Base-by-base conservation (phyloP, 2,888 invertebrate genomes). In the Drosophila greeni region DNA sequence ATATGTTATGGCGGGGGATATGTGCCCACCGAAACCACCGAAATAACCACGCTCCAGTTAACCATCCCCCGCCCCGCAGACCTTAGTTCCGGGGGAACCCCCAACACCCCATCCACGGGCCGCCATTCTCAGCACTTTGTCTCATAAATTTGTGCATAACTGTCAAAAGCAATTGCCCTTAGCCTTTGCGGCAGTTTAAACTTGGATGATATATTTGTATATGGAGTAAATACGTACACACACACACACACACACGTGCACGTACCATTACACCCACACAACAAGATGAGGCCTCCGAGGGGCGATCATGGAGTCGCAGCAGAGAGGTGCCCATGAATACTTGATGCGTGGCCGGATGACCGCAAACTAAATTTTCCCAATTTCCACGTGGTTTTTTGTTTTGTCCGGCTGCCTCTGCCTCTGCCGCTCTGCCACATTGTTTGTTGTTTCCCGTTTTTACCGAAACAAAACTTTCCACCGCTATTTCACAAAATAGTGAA, bases 141-240 rank as follows among this genome's bases (percentile, higher is more conserved):
- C 76, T 81, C 84, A 82, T 82, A 82, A 82, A 85, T 82, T 85
- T 85, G 76, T 84, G 79, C 81, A 85, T 84, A 81, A 82, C 85
- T 82, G 81, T 82, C 81, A 85, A 79, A 82, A 85, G 81, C 81
- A 82, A 82, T 85, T 82, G 84, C 84, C 81, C 85, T 82, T 83
- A 82, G 81, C 82, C 74, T 82, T 85, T 85, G 84, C 79, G 66
- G 76, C 77, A 84, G 84, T 82, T 82, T 82, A 82, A 82, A 81
- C 85, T 81, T 81, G 79, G 81, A 81, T 79, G 79, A 84, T 84
- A 79, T 79, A 80, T 82, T 84, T 78, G 84, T 84, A 61, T 72
- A 82, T 69, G 53, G 51, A 55, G 57, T 67, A 62, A 58, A 51
- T 57, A 52, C 45, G 36, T 53, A 60, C 26, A 48, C 26, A 18